phyloP scores from a whole-genome alignment of 2,797 vertebrate species.

The Melanotaenia boesemani region DNA sequence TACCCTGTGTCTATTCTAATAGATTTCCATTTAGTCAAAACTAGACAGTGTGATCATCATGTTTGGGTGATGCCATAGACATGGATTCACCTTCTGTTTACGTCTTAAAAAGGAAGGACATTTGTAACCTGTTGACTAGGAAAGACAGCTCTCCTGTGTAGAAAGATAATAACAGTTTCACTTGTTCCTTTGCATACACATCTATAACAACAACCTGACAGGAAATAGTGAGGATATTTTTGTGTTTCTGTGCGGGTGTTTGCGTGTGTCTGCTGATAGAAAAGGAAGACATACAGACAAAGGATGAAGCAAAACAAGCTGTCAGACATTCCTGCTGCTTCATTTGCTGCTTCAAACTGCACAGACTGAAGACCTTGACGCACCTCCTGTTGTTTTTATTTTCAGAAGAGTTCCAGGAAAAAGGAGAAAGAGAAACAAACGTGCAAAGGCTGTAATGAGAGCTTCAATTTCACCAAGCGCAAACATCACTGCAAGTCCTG shows the following conservation, averaged over 20 bases:
- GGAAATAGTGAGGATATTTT: conserved; percentile 1
- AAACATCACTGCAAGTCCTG: conserved; percentile 96
- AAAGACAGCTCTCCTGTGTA: neutral
- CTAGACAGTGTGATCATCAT: neutral
- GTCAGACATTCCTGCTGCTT: conserved; percentile 38
- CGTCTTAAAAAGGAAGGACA: neutral
- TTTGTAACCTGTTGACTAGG: conserved; percentile 5
- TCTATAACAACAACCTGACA: conserved; percentile 21
- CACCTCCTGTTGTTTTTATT: conserved; percentile 23
- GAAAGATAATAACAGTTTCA: conserved; percentile 25
- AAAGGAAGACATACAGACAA: conserved; percentile 16
- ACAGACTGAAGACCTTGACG: conserved; percentile 32
- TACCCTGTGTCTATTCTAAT: neutral
- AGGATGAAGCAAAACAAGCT: conserved; percentile 22
- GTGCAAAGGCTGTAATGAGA: conserved; percentile 93
- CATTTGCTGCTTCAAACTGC: conserved; percentile 15
- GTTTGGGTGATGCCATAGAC: neutral
- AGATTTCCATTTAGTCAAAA: neutral
- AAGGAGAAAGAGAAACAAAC: conserved; percentile 94
- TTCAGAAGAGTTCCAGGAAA: conserved; percentile 91
- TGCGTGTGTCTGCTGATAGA: conserved; percentile 24
- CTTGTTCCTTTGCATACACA: conserved; percentile 25
- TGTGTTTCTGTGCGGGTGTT: conserved; percentile 8
- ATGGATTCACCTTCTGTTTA: neutral
- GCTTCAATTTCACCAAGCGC: conserved; percentile 96